Base-by-base conservation (phyloP, 2,113 vertebrate genomes). In the Isichthys henryi region DNA sequence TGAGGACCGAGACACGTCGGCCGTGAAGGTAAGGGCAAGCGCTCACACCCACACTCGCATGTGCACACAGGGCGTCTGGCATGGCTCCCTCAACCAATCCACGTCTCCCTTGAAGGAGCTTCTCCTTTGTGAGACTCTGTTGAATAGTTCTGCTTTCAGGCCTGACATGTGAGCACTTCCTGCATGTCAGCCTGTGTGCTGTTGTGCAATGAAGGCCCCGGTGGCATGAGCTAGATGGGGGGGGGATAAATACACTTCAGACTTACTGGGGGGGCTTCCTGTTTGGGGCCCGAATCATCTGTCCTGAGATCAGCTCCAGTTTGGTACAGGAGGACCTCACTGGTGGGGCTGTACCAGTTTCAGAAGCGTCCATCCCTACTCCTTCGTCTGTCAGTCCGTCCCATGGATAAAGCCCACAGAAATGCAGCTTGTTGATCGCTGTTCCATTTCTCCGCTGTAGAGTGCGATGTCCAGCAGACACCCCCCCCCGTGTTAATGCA, bases 1-100 rank as follows among this genome's bases (percentile, higher is more conserved):
- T 15, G 90, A 88, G 45, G 90, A 90, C 4, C 74, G 90, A 2
- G 87, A 84, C 39, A 43, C 66, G 19, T 53, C 84, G 1, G 46
- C 45, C 5, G 83, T 70, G 19, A 89, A 89, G 89, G 89, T 89
- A 84, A 88, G 87, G 45, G 45, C 48, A 1, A 31, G 46, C 31
- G 48, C 23, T 19, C 15, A 1, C 66, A 50, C 56, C 9, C 52
- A 9, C 83, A 6, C 83, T 3, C 46, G n/a, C 19, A 11, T 1
- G 23, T 45, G 3, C 46, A 11, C 85, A 10, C 15, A 31, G 85
- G 2, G 58, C 1, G 13, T 15, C 74, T 80, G 5, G 35, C 35
- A 80, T 0, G 13, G 31, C 70, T 19, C 31, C 27, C 35, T 77
- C 15, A 31, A 3, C 31, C 31, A 39, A 35, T 35, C 70, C 31